Percentiles rank a stretch among this genome's conserved stretches.
Conservation (phyloP, 2,888 invertebrate species). For the Rutpela maculata region DNA sequence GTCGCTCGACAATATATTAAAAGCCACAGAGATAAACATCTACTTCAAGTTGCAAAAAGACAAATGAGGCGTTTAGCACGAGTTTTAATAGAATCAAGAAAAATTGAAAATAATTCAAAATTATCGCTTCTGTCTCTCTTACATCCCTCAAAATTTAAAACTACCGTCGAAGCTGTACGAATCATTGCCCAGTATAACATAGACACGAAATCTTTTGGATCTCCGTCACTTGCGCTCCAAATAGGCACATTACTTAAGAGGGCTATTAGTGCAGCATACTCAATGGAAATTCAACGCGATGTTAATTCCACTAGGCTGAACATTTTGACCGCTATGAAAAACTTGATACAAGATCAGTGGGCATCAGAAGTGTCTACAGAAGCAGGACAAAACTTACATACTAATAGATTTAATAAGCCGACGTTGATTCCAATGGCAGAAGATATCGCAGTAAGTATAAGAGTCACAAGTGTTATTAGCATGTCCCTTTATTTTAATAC, state of each 20-base stretch:
- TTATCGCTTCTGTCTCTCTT: neutral
- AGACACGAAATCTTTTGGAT: neutral
- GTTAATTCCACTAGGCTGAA: neutral
- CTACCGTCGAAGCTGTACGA: neutral
- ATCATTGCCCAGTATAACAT: neutral
- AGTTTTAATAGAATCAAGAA: neutral
- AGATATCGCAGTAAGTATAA: too few species aligned
- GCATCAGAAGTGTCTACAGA: neutral
- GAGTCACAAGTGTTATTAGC: too few species aligned
- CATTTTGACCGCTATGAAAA: neutral
- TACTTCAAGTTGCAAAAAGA: conserved; percentile 39
- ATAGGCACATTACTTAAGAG: neutral
- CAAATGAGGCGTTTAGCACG: neutral
- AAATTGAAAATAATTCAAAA: neutral
- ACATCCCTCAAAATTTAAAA: neutral
- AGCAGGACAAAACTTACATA: neutral
- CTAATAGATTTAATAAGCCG: neutral
- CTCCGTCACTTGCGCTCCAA: neutral
- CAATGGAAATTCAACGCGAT: neutral
- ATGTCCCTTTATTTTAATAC: too few species aligned
- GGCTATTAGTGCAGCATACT: neutral
- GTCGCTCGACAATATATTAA: conserved; percentile 44
- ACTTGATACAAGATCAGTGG: neutral
- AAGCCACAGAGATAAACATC: conserved; percentile 53
- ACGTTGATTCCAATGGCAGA: neutral